Evolutionary conservation across 2,888 invertebrate genomes (phyloP).

Genomic region (Fragum sueziense): DNA sequence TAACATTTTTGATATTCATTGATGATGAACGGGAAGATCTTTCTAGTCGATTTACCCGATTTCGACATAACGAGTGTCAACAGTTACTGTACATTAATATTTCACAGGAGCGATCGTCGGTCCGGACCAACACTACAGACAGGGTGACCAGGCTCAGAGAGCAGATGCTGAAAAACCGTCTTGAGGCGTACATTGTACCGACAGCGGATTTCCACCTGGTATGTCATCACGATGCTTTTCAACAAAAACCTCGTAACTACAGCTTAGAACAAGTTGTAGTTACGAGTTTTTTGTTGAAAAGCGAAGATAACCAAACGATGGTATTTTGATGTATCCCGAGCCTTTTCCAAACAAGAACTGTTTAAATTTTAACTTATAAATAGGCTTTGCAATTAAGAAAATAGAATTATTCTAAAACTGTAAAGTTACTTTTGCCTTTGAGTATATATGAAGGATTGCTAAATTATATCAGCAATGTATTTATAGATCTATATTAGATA

Average conservation of each 20-base stretch:
- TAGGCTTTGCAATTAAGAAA: too few species aligned
- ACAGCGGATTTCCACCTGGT: conserved; percentile 74
- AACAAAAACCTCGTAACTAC: too few species aligned
- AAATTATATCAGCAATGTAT: too few species aligned
- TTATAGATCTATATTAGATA: too few species aligned
- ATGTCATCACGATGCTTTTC: background rate
- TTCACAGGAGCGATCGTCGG: background rate
- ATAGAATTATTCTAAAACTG: too few species aligned
- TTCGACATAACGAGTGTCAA: too few species aligned
- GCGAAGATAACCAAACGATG: background rate
- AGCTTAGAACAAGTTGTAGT: too few species aligned
- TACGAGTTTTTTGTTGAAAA: too few species aligned
- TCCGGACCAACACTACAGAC: conserved; percentile 10
- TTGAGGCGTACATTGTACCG: conserved; percentile 70
- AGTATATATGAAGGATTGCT: too few species aligned
- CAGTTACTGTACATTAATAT: background rate
- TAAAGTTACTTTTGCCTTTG: too few species aligned
- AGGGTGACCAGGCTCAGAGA: conserved; percentile 47
- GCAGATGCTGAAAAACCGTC: conserved; percentile 38
- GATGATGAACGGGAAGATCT: background rate
- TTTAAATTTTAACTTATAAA: too few species aligned
- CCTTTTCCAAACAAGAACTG: background rate
- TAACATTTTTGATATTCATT: background rate
- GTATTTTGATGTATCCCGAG: background rate
- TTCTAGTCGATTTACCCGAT: background rate